A percentile compares a stretch with the other conserved stretches of the same genome.
These are phyloP conservation scores for Anoplius nigerrimus DNA, from an alignment of 2,888 invertebrate genomes.

Conservation along the genomic window DNA sequence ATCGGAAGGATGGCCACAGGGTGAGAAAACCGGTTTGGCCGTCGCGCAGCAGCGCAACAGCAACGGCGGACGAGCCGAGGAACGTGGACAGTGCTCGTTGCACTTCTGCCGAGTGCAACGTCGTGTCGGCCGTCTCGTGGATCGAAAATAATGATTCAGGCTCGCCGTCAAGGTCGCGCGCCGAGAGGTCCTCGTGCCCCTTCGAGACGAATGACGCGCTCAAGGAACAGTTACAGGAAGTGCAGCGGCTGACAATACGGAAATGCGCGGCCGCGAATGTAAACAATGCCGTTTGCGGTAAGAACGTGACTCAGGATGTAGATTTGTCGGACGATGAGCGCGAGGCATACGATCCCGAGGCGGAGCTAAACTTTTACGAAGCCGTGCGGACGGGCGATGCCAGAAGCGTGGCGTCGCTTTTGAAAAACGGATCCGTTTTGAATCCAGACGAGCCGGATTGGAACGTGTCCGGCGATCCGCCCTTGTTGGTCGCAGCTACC, in stretches of 20 bases:
- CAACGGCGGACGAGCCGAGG: too few species aligned
- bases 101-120: too few species aligned
- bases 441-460: slow-evolving; percentile 71
- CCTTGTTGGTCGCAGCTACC: slow-evolving; percentile 69
- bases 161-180: too few species aligned
- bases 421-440: slow-evolving; percentile 55
- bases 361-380: slow-evolving; percentile 58
- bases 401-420: slow-evolving; percentile 54
- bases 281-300: background rate
- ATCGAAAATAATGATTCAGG: too few species aligned
- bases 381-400: slow-evolving; percentile 64
- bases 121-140: too few species aligned
- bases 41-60: too few species aligned
- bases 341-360: slow-evolving; percentile 25
- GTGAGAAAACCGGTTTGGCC: background rate
- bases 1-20: background rate
- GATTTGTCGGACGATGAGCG: background rate
- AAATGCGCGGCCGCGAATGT: background rate
- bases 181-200: too few species aligned
- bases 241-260: too few species aligned
- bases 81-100: too few species aligned
- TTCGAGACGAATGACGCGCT: background rate
- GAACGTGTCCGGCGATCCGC: slow-evolving; percentile 71
- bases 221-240: background rate
- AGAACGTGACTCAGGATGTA: background rate